Evolutionary conservation across 2,797 vertebrate genomes (phyloP).

Genomic region (Myotis findleyi): DNA sequence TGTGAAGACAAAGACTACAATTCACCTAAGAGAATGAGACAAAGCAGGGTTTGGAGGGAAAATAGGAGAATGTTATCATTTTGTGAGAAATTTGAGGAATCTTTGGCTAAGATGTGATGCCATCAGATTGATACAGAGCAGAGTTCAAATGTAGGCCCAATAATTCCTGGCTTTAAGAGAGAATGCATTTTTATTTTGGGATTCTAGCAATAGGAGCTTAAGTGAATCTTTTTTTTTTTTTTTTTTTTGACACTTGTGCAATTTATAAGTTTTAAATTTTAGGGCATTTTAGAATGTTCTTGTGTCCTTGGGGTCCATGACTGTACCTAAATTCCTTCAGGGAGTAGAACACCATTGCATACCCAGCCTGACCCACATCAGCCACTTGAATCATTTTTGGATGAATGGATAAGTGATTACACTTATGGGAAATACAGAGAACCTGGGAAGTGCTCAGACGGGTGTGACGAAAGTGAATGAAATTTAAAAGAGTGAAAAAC

Average conservation of each 20-base stretch:
- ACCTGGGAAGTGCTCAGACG: background rate
- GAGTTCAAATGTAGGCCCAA: background rate
- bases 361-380: background rate
- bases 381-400: background rate
- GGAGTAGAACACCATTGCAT: background rate
- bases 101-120: background rate
- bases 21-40: background rate
- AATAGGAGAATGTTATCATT: background rate
- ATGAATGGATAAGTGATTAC: background rate
- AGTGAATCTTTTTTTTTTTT: background rate
- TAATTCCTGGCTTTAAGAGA: background rate
- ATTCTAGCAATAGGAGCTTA: background rate
- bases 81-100: background rate
- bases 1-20: background rate
- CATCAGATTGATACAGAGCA: background rate
- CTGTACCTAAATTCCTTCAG: background rate
- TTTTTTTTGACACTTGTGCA: background rate
- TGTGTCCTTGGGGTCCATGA: background rate
- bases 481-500: background rate
- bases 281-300: background rate
- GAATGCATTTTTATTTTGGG: conserved; percentile 16
- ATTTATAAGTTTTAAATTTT: background rate
- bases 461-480: background rate
- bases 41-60: background rate
- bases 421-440: background rate